These are phyloP conservation scores for Upupa epops DNA, from an alignment of 2,113 vertebrate species.

Conservation along the genomic window DNA sequence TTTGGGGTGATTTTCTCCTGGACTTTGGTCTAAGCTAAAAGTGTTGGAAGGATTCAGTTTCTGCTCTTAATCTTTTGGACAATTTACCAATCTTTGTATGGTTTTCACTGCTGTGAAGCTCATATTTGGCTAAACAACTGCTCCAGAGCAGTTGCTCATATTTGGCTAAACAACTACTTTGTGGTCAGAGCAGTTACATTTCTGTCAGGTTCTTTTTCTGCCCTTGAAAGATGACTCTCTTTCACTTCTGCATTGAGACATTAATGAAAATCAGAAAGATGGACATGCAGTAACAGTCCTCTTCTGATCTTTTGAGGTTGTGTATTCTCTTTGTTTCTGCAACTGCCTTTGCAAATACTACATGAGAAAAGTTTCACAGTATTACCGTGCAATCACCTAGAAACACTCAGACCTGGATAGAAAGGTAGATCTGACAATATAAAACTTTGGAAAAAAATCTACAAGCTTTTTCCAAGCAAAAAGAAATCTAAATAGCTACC, in stretches of 20 bases:
- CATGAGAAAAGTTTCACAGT: neutral
- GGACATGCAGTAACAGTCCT: neutral
- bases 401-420: neutral
- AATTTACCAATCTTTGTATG: neutral
- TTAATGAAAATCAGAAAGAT: conserved; percentile 18
- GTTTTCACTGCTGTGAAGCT: neutral
- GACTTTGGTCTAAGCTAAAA: neutral
- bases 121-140: neutral
- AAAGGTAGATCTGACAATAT: neutral
- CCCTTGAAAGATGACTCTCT: neutral
- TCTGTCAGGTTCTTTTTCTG: neutral
- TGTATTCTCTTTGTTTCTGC: neutral
- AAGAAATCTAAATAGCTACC: neutral
- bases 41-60: neutral
- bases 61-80: neutral
- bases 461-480: neutral
- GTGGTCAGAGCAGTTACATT: conserved; percentile 19
- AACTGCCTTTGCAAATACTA: neutral
- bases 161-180: conserved; percentile 27
- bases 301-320: neutral
- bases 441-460: neutral
- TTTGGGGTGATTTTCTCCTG: neutral
- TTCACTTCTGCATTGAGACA: conserved; percentile 53
- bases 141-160: neutral
- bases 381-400: neutral